phyloP scores from a whole-genome alignment of 2,888 invertebrate species.

The Nycteola revayana region DNA sequence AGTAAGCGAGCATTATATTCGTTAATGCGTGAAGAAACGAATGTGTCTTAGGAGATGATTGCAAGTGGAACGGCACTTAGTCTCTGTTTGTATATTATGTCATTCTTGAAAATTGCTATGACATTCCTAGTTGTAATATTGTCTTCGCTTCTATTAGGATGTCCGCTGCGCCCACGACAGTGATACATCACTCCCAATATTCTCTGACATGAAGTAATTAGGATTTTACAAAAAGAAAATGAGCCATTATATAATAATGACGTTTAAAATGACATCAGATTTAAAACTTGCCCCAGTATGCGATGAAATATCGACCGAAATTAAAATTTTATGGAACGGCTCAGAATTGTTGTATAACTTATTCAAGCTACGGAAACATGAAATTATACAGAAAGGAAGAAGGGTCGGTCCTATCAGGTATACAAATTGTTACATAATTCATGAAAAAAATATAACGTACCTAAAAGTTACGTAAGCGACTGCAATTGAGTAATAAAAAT shows the following conservation, averaged over 20 bases:
- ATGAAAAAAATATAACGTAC: slow-evolving; percentile 36
- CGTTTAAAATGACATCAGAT: slow-evolving; percentile 9
- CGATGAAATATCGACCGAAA: slow-evolving; percentile 45
- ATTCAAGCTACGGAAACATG: slow-evolving; percentile 67
- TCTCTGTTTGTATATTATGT: slow-evolving; percentile 48
- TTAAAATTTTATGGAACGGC: slow-evolving; percentile 60
- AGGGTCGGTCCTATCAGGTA: slow-evolving; percentile 45
- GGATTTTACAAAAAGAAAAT: neutral
- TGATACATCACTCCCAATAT: slow-evolving; percentile 45
- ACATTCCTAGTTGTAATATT: slow-evolving; percentile 59
- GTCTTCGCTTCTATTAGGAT: slow-evolving; percentile 75
- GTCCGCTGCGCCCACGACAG: slow-evolving; percentile 63
- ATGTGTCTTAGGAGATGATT: slow-evolving; percentile 27
- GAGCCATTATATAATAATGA: no score
- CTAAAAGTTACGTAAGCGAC: no score
- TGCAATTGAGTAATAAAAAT: no score
- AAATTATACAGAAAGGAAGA: slow-evolving; percentile 65
- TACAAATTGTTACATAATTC: slow-evolving; percentile 49
- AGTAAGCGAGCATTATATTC: slow-evolving; percentile 22
- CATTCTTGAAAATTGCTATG: slow-evolving; percentile 65
- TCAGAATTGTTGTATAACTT: slow-evolving; percentile 60
- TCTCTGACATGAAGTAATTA: slow-evolving; percentile 31
- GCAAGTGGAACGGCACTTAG: slow-evolving; percentile 29
- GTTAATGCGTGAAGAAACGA: slow-evolving; percentile 27
- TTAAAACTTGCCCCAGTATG: slow-evolving; percentile 1